Base-by-base conservation (phyloP, 2,888 invertebrate genomes). In the Cerastoderma edule region DNA sequence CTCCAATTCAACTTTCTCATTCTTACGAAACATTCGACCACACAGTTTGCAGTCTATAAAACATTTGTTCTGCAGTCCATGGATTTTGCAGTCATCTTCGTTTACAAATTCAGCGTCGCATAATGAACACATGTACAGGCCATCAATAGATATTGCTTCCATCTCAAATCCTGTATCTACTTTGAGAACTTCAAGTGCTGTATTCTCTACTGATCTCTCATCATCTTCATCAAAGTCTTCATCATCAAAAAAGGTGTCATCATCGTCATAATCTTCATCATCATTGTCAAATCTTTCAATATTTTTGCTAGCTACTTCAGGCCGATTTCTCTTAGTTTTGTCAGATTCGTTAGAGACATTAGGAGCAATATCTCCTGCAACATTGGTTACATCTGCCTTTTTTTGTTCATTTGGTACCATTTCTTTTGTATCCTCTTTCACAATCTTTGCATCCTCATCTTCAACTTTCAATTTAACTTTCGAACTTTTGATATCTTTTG, bases 1-100 rank as follows among this genome's bases (percentile, higher is more conserved):
- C 56, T 48, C 66, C 19, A 69, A 72, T 16, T 67, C 60, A n/a
- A 39, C 39, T 24, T 65, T 33, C 19, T 79, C 66, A 24, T 66
- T 72, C 33, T 79, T 75, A 54, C 63, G 68, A 60, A 64, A 75
- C 24, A 69, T 33, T 67, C 63, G 66, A 0, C 79, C 79, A 69
- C 79, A 72, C 5, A 75, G 28, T 30, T 63, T 54, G 56, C 79
- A 79, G 0, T 68, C 56, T 6, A 53, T 27, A 16, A 65, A 72
- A 53, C 79, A 75, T 6, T 53, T 50, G 35, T 67, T 72, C 33
- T 69, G 63, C 13, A 44, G 19, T 2, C 79, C 75, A 57, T 72
- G 72, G 6, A 67, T 44, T 28, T 67, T 33, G 35, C 75, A 75
- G 19, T 57, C 33, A 24, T 35, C 53, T 27, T 69, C 68, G 28